These are phyloP conservation scores for Cinclus cinclus DNA, from an alignment of 2,113 vertebrate species.

Conservation along the genomic window DNA sequence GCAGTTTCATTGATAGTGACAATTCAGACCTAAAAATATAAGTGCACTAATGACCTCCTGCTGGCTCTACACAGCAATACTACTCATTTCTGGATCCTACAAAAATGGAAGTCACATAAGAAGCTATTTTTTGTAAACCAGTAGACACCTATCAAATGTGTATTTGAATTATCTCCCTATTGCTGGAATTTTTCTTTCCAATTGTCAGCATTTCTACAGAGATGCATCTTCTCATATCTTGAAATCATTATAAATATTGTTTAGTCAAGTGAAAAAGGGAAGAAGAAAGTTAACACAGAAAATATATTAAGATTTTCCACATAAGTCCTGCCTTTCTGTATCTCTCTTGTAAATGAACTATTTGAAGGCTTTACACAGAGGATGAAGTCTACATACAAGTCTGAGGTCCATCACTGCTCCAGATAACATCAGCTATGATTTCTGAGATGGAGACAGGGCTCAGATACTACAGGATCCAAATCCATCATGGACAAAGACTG, in stretches of 20 bases:
- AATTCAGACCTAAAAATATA: conserved; percentile 40
- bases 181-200: neutral
- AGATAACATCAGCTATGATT: neutral
- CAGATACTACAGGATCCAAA: neutral
- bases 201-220: neutral
- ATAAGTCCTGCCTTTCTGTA: neutral
- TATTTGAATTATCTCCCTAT: neutral
- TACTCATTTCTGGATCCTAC: neutral
- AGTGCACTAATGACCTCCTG: conserved; percentile 5
- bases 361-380: neutral
- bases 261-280: neutral
- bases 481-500: neutral
- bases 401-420: neutral
- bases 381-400: neutral
- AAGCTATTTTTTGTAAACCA: neutral
- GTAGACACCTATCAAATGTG: neutral
- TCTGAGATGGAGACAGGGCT: neutral
- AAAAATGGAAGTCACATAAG: neutral
- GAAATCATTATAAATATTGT: neutral
- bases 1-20: neutral
- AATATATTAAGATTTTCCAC: neutral
- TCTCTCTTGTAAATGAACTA: neutral
- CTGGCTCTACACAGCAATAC: neutral
- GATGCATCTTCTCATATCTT: neutral
- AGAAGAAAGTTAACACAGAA: neutral